A percentile compares a stretch with the other conserved stretches of the same genome.
Evolutionary conservation across 2,113 vertebrate species (phyloP).

Genomic region (Istiophorus platypterus): DNA sequence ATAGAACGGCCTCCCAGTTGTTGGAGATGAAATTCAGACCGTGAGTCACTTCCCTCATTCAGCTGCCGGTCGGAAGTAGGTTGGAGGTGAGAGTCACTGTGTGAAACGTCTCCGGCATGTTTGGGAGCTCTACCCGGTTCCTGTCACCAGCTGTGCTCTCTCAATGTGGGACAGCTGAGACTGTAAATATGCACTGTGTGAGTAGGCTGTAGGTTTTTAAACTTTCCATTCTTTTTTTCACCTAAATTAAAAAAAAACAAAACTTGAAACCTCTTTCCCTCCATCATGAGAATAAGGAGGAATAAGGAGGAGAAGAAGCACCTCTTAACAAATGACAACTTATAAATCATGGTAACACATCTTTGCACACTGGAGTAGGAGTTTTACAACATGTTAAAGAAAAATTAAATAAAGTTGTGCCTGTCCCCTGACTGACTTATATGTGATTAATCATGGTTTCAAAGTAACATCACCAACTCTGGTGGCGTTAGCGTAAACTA

Average conservation of each 20-base stretch:
- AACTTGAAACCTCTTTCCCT: neutral
- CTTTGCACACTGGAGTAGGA: neutral
- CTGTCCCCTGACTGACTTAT: neutral
- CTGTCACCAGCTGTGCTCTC: constrained; percentile 3
- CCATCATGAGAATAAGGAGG: no score
- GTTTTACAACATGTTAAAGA: neutral
- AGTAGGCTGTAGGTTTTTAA: neutral
- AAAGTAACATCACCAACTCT: constrained; percentile 2
- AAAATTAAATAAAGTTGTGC: neutral
- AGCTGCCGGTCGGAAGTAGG: constrained; percentile 12
- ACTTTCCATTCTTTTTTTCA: neutral
- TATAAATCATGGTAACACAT: neutral
- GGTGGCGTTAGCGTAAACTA: constrained; percentile 26
- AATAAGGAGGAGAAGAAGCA: no score
- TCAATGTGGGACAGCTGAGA: constrained; percentile 12
- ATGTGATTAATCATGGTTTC: constrained; percentile 21
- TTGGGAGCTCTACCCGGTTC: neutral
- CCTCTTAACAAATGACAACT: neutral
- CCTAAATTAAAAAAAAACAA: no score
- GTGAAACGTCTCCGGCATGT: constrained; percentile 9
- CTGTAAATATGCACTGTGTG: neutral
- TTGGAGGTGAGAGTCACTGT: neutral
- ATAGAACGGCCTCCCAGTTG: constrained; percentile 7
- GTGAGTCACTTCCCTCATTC: constrained; percentile 24
- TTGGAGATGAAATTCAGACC: constrained; percentile 1